phyloP scores from a whole-genome alignment of 2,113 vertebrate genomes.

The Falco punctatus region DNA sequence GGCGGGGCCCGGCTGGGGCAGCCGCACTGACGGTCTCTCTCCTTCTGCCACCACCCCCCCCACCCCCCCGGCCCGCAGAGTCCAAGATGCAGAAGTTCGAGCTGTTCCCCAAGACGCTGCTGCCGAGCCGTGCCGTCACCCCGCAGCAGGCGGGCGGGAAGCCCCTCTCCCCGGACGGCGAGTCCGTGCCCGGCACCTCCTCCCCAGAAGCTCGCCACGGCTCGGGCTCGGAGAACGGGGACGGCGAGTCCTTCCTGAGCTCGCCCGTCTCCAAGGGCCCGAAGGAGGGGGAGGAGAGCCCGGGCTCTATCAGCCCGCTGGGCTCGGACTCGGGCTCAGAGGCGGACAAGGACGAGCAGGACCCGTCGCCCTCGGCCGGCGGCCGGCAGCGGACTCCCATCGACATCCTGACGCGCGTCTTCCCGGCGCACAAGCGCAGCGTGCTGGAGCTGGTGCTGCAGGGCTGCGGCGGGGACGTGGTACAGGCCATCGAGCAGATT shows the following conservation, averaged over 20 bases:
- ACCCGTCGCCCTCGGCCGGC: conserved; percentile 79
- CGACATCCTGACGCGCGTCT: conserved; percentile 95
- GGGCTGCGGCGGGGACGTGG: conserved; percentile 97
- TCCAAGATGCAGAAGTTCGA: conserved; percentile 95
- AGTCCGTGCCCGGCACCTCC: conserved; percentile 89
- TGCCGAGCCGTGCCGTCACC: conserved; percentile 81
- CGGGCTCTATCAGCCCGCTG: conserved; percentile 89
- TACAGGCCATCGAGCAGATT: conserved; percentile 99
- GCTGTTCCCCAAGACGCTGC: conserved; percentile 88
- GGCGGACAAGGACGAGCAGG: conserved; percentile 92
- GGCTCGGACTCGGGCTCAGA: conserved; percentile 96
- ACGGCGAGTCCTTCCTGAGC: conserved; percentile 88
- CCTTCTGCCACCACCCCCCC: neutral
- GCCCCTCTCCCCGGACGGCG: conserved; percentile 84
- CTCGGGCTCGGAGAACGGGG: conserved; percentile 94
- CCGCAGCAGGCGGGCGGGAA: conserved; percentile 84
- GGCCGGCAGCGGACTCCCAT: conserved; percentile 92
- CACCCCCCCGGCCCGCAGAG: conserved; percentile 70
- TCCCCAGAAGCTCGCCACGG: conserved; percentile 91
- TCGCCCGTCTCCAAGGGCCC: conserved; percentile 88
- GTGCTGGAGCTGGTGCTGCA: conserved; percentile 96
- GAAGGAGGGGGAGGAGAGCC: conserved; percentile 81
- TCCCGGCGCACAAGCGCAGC: conserved; percentile 94
- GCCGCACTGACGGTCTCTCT: neutral
- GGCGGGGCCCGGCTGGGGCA: neutral